Conservation (phyloP, 2,113 vertebrate species). For the Cephalophus harveyi region DNA sequence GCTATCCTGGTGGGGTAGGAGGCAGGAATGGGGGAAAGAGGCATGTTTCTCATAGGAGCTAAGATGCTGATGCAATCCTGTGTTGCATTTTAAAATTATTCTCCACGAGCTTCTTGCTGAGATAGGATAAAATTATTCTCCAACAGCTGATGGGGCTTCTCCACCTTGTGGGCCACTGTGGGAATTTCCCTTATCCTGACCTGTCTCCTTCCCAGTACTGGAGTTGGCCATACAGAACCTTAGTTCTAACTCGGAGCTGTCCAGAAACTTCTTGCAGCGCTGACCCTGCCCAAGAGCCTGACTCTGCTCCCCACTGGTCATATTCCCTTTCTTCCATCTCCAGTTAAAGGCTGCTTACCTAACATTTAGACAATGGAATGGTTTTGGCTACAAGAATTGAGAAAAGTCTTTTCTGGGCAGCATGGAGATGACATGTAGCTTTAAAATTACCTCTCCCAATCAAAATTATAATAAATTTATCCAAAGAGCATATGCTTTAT, state of each 20-base stretch:
- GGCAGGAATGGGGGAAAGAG: not conserved
- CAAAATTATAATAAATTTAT: constrained; percentile 65
- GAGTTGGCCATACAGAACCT: not conserved
- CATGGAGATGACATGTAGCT: constrained; percentile 30
- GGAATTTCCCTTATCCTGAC: not conserved
- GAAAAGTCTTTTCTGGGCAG: constrained; percentile 40
- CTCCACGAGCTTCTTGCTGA: not conserved
- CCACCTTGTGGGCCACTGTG: not conserved
- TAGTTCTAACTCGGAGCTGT: not conserved
- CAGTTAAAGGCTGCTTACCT: not conserved
- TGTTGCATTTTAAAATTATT: constrained; percentile 28
- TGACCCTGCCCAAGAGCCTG: not conserved
- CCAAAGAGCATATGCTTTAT: constrained; percentile 58
- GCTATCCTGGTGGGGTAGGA: not conserved
- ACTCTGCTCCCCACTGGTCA: not conserved
- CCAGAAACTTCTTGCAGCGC: not conserved
- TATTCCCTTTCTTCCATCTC: not conserved
- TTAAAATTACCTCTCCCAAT: constrained; percentile 55
- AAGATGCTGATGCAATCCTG: not conserved
- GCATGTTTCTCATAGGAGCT: not conserved
- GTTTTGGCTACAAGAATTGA: constrained; percentile 8
- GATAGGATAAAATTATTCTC: constrained; percentile 26
- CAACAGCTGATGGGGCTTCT: not conserved
- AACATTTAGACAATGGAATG: not conserved
- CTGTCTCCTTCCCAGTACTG: not conserved